Base-by-base conservation (phyloP, 2,888 invertebrate species). In the Electrophaes corylata region DNA sequence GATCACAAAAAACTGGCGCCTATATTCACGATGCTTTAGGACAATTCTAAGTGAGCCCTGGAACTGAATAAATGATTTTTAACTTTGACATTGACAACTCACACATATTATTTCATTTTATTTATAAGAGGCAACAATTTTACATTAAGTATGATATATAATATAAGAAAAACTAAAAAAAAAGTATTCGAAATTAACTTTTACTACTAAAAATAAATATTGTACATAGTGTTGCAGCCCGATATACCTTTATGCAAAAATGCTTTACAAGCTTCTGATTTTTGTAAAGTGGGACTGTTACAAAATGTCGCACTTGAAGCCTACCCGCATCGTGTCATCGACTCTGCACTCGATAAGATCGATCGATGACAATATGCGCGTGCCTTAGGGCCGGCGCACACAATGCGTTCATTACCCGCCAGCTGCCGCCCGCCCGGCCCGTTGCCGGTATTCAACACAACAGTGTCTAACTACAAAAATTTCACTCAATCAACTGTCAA, bases 321-420 rank as follows among this genome's bases (percentile, higher is more conserved):
- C 19, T 40, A 18, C 20, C 20, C 20, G 29, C 41, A 41, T 41
- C 5, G 33, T 10, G 35, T 35, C 41, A 54, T 54, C 47, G 18
- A 47, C 16, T 23, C 26, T 18, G 5, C 12, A n/a, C 41, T 54
- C 26, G 47, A 48, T 46, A 46, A 29, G 18, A 39, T 54, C 41
- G 53, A 37, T 48, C 35, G 37, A 19, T 39, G 47, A 49, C 43
- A 20, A 29, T 44, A 43, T 41, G n/a, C 23, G 39, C 18, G 19
- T 18, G 31, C 50, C 48, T 46, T 56, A 50, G 50, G 50, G 50
- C 40, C 44, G n/a, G 49, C 56, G 47, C 60, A 50, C 61, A 64
- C 70, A 66, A 69, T 67, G 56, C 64, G 64, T 69, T 63, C 65
- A 60, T 65, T 62, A 67, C 16, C 35, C 31, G 14, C 29, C 56